Evolutionary conservation across 2,888 invertebrate genomes (phyloP), one percentile per base, ranked within the genome.

Genomic region (Sarcophaga subvicina): DNA sequence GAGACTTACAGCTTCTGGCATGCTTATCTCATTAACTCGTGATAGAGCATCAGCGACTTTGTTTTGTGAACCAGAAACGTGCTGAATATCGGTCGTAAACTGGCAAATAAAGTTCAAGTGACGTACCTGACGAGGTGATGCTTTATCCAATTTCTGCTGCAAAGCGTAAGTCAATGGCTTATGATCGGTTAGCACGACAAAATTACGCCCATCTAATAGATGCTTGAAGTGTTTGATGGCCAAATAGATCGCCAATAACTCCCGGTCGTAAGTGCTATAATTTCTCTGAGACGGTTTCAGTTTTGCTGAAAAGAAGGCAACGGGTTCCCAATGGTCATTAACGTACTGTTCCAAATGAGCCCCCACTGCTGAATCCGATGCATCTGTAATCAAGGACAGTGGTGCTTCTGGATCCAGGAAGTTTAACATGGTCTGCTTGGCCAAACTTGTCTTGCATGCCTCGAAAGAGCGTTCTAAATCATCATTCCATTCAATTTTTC

Each of bases 81-180:
- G 88, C 69, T 90, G 90, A 0, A 93, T 88, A 0, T 91, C 90
- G 49, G 90, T 67, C 12, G 77, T 77, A 49, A n/a, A 77, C 37
- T 78, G 47, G 4, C 71, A 22, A 49, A 78, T 78, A 4, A 69
- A 78, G 10, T 78, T 49, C 8, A 70, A 70, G 14, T 79, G 62
- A 12, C 63, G 62, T n/a, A 63, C 20, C 37, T 71, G 79, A 63
- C 63, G 25, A 49, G 70, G 70, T 62, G 69, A 69, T 22, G 63
- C 62, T 70, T 79, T 72, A 12, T 80, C 64, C 10, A 71, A 37
- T 69, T 64, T 72, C 12, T 71, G 64, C 37, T 45, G 49, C 27
- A 80, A 20, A 64, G 64, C 79, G 59, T 45, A 80, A 11, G 64
- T 80, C 5, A 80, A 22, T 45, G 63, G 80, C 17, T 80, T 80